These are phyloP conservation scores for Coendou prehensilis DNA, from an alignment of 2,797 vertebrate species.

Conservation along the genomic window DNA sequence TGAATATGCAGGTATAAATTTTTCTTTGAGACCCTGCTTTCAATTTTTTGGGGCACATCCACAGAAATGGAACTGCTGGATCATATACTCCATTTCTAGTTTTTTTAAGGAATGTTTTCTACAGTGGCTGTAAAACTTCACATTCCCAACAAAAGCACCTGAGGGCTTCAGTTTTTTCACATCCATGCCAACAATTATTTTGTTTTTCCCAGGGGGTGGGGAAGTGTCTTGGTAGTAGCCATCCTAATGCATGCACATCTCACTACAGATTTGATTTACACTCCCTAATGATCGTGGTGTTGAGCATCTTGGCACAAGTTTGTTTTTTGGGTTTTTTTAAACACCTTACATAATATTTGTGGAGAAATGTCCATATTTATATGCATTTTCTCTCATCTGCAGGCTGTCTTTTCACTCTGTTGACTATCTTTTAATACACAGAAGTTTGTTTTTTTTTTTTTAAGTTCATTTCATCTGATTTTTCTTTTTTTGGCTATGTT, in stretches of 20 bases:
- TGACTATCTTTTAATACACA: not conserved
- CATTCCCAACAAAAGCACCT: not conserved
- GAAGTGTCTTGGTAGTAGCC: not conserved
- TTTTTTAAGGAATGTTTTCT: not conserved
- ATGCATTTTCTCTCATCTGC: not conserved
- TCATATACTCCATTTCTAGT: not conserved
- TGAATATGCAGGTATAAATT: not conserved
- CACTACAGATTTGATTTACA: not conserved
- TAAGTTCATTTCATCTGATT: not conserved
- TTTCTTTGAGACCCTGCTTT: not conserved
- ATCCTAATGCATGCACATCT: not conserved
- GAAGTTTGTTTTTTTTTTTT: slow-evolving; percentile 12
- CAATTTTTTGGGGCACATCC: not conserved
- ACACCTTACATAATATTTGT: not conserved
- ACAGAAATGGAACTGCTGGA: not conserved
- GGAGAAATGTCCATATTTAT: not conserved
- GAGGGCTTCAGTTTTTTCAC: not conserved
- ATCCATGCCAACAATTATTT: not conserved
- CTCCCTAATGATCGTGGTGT: not conserved
- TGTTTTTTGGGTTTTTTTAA: not conserved
- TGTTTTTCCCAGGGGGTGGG: not conserved
- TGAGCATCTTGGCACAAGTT: not conserved
- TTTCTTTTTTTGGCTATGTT: slow-evolving; percentile 2
- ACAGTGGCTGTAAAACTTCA: not conserved
- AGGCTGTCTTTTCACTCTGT: not conserved